Percentiles rank a stretch among this genome's conserved stretches.
Conservation (phyloP, 2,113 vertebrate species). For the Catharus fuscescens region DNA sequence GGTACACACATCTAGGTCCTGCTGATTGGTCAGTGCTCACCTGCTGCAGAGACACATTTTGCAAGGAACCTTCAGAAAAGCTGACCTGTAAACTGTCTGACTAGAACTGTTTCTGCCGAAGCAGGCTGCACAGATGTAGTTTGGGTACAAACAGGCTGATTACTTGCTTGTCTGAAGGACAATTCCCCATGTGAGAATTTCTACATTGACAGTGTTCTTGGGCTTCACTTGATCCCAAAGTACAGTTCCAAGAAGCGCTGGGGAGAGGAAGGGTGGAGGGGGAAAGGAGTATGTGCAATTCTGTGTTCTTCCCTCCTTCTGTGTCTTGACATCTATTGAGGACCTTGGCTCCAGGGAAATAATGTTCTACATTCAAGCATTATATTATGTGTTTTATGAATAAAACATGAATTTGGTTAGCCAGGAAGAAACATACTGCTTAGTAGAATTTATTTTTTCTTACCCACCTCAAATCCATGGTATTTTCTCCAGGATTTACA, state of each 20-base stretch:
- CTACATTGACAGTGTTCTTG: not conserved
- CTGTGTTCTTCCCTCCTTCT: not conserved
- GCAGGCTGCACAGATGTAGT: not conserved
- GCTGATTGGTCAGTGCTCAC: not conserved
- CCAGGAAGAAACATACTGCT: not conserved
- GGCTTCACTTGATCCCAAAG: not conserved
- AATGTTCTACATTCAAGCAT: not conserved
- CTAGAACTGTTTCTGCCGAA: not conserved
- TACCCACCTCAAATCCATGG: not conserved
- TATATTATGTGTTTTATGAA: not conserved
- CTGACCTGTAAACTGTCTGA: not conserved
- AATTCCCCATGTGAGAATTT: not conserved
- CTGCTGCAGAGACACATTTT: not conserved
- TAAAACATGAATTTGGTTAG: not conserved
- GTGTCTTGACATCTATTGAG: not conserved
- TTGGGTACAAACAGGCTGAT: not conserved
- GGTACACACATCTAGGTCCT: not conserved
- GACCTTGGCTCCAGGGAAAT: not conserved
- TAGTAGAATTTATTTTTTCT: not conserved
- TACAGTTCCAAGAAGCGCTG: not conserved
- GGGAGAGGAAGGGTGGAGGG: fast-evolving
- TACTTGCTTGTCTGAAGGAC: not conserved
- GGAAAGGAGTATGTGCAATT: fast-evolving
- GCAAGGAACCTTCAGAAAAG: not conserved
- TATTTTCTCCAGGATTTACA: not conserved